Conservation (phyloP, 92 coral and sea anemone genomes). For the Porites lobata region DNA sequence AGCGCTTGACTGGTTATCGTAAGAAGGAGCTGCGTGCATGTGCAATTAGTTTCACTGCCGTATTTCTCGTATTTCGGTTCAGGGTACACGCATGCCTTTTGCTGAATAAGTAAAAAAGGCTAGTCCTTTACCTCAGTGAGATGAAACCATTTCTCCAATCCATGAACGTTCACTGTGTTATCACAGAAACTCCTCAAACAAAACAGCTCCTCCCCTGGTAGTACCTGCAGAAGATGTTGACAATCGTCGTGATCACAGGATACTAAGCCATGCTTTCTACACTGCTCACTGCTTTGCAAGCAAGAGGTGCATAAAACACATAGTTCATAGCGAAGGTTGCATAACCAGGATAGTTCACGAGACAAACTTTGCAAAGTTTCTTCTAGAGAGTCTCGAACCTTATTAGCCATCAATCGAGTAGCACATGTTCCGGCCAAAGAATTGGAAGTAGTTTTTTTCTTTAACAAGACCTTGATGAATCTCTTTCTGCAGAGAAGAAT, state of each 20-base stretch:
- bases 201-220: slow-evolving; percentile 25
- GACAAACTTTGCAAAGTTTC: slow-evolving; percentile 35
- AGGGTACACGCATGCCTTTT: background rate
- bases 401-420: background rate
- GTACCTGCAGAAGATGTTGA: slow-evolving; percentile 49
- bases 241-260: slow-evolving; percentile 63
- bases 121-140: background rate
- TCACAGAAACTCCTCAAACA: slow-evolving; percentile 36
- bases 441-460: background rate
- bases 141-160: background rate
- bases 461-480: slow-evolving; percentile 71
- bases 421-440: background rate
- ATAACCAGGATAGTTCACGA: slow-evolving; percentile 50
- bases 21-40: too few relatives aligned
- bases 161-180: background rate
- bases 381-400: slow-evolving; percentile 32
- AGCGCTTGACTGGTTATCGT: too few relatives aligned
- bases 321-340: slow-evolving; percentile 45
- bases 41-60: too few relatives aligned
- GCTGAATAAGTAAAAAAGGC: background rate
- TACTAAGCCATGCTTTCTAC: slow-evolving; percentile 24
- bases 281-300: slow-evolving; percentile 1
- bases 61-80: too few relatives aligned
- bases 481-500: slow-evolving; percentile 67
- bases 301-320: slow-evolving; percentile 61